These are phyloP conservation scores for Paraplagusia blochii DNA, from an alignment of 2,113 vertebrate species.

Conservation along the genomic window DNA sequence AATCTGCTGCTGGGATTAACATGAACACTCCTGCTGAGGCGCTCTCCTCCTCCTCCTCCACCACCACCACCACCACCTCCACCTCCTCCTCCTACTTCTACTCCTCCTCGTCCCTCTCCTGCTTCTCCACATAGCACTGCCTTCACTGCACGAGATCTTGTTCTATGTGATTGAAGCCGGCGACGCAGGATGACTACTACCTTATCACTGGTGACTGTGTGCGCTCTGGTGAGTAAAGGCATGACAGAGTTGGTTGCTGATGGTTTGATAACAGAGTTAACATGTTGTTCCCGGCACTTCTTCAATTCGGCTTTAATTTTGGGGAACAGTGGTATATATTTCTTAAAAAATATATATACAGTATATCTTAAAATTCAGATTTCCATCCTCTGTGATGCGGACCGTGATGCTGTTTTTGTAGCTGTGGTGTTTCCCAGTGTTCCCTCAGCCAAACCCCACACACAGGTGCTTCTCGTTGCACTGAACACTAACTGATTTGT, in stretches of 20 bases:
- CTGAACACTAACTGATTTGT: slow-evolving; percentile 1
- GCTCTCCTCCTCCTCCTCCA: slow-evolving; percentile 43
- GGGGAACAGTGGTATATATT: too few species aligned
- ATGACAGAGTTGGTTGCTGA: too few species aligned
- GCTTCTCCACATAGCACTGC: slow-evolving; percentile 47
- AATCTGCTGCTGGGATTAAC: slow-evolving; percentile 52
- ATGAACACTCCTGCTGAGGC: slow-evolving; percentile 59
- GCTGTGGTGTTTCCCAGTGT: background rate
- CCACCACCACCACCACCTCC: too few species aligned
- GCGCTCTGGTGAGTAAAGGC: slow-evolving; percentile 68
- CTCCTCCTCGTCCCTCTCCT: slow-evolving; percentile 34
- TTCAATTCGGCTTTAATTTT: background rate
- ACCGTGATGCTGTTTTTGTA: background rate
- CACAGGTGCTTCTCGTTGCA: slow-evolving; percentile 6
- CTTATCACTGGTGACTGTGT: slow-evolving; percentile 59
- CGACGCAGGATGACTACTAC: slow-evolving; percentile 66
- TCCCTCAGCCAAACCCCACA: slow-evolving; percentile 1
- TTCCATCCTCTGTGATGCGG: background rate
- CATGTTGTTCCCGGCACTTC: background rate
- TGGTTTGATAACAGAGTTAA: background rate
- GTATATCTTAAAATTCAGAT: too few species aligned
- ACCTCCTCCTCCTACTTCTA: slow-evolving; percentile 27
- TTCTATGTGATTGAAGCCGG: slow-evolving; percentile 44
- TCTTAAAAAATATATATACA: too few species aligned
- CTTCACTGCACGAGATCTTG: slow-evolving; percentile 36